Evolutionary conservation across 2,888 invertebrate genomes (phyloP).

Genomic region (Apamea crenata): DNA sequence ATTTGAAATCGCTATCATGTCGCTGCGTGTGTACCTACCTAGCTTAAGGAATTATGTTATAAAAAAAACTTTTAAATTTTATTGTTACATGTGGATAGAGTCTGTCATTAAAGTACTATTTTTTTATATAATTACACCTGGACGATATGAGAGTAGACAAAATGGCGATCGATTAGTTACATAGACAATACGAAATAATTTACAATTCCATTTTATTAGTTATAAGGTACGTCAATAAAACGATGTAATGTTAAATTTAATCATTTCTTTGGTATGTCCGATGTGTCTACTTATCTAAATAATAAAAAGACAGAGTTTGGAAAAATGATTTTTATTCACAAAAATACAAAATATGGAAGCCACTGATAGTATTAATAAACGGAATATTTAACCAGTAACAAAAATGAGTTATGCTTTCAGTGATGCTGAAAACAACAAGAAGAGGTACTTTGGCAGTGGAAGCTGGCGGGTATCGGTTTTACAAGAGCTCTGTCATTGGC

Average conservation of each 20-base stretch:
- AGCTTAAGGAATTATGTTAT: not conserved
- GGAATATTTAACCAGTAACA: not conserved
- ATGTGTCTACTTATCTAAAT: slow-evolving; percentile 1
- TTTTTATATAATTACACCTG: not conserved
- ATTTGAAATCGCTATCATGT: too few relatives aligned
- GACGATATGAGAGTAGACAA: not conserved
- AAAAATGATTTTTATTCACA: not conserved
- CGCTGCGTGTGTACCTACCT: not conserved
- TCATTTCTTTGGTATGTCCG: not conserved
- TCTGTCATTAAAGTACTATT: not conserved
- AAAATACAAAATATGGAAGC: not conserved
- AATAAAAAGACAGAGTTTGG: not conserved
- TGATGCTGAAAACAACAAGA: slow-evolving; percentile 24
- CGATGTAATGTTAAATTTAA: not conserved
- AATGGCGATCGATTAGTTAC: not conserved
- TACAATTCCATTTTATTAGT: not conserved
- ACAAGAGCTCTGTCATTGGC: slow-evolving; percentile 57
- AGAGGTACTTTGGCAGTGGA: slow-evolving; percentile 68
- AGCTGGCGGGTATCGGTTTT: slow-evolving; percentile 67
- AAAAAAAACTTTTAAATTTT: not conserved
- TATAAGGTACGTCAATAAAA: not conserved
- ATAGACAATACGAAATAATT: not conserved
- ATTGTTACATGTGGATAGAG: not conserved
- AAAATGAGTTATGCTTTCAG: slow-evolving; percentile 20
- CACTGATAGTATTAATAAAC: not conserved